phyloP scores from a whole-genome alignment of 2,113 vertebrate species.

The Dasypus novemcinctus region DNA sequence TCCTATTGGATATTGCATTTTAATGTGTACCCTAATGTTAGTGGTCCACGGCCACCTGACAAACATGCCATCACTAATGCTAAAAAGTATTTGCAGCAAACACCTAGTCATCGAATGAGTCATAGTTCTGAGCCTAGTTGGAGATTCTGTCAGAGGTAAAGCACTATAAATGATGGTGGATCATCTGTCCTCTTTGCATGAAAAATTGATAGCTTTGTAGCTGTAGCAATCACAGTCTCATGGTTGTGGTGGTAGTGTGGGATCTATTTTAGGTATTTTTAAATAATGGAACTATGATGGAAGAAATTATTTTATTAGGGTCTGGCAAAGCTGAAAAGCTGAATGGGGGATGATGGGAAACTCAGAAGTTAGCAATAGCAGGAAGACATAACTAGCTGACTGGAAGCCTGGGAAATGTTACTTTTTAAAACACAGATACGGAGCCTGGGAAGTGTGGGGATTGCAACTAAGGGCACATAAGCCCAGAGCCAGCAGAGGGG shows the following conservation, averaged over 20 bases:
- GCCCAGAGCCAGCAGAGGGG: fast-evolving
- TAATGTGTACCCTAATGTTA: neutral
- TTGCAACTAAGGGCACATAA: neutral
- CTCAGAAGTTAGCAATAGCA: neutral
- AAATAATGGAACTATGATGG: neutral
- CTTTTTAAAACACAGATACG: neutral
- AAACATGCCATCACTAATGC: neutral
- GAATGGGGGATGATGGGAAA: neutral
- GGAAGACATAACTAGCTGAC: neutral
- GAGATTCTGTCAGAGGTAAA: neutral
- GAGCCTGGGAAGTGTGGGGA: too few relatives aligned
- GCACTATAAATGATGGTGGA: neutral
- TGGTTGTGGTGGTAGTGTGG: fast-evolving
- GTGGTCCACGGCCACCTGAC: neutral
- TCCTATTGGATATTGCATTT: neutral
- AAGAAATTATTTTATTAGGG: neutral
- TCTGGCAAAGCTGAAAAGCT: neutral
- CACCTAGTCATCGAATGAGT: neutral
- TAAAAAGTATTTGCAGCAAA: neutral
- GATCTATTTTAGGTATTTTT: neutral
- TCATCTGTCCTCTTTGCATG: neutral
- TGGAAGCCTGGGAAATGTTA: neutral
- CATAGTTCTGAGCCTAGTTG: neutral
- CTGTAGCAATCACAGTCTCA: neutral
- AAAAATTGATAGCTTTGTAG: neutral